Percentiles rank a stretch among this genome's conserved stretches.
phyloP scores from a whole-genome alignment of 2,797 vertebrate species.

The Fistularia tabacaria region DNA sequence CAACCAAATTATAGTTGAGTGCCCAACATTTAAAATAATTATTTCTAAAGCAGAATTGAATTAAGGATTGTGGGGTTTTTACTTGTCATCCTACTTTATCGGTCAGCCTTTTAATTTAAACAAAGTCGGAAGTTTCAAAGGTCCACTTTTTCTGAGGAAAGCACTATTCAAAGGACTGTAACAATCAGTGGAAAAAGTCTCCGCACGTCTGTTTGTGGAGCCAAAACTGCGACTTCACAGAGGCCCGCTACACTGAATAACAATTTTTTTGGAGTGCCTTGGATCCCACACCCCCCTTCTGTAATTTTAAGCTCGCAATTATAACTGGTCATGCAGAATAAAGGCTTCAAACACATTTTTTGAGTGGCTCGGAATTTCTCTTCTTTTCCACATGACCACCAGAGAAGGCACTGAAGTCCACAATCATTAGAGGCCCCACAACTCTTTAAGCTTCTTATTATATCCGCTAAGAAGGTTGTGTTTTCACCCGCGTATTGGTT shows the following conservation, averaged over 20 bases:
- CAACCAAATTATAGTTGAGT: too few species aligned
- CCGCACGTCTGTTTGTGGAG: slow-evolving; percentile 15
- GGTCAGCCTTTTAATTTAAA: too few species aligned
- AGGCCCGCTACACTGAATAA: slow-evolving; percentile 48
- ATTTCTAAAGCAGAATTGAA: too few species aligned
- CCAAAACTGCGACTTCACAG: slow-evolving; percentile 30
- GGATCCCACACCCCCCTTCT: slow-evolving; percentile 19
- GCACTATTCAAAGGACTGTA: slow-evolving; percentile 6
- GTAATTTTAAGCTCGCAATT: slow-evolving; percentile 54
- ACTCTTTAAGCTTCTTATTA: slow-evolving; percentile 38
- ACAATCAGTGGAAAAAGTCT: slow-evolving; percentile 13
- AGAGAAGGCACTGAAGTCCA: slow-evolving; percentile 19
- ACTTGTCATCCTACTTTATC: too few species aligned
- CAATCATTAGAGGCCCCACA: slow-evolving; percentile 24
- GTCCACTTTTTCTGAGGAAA: slow-evolving; percentile 2
- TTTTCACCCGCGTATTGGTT: too few species aligned
- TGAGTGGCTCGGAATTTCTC: slow-evolving; percentile 29
- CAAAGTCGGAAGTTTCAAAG: neutral
- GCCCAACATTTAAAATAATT: too few species aligned
- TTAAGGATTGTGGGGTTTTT: too few species aligned
- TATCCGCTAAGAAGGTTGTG: neutral
- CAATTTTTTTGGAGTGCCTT: slow-evolving; percentile 43
- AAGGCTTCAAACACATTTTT: slow-evolving; percentile 45
- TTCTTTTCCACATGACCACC: slow-evolving; percentile 41
- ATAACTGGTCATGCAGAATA: slow-evolving; percentile 56